Base-by-base conservation (phyloP, 2,113 vertebrate genomes). In the Macroglossus sobrinus region DNA sequence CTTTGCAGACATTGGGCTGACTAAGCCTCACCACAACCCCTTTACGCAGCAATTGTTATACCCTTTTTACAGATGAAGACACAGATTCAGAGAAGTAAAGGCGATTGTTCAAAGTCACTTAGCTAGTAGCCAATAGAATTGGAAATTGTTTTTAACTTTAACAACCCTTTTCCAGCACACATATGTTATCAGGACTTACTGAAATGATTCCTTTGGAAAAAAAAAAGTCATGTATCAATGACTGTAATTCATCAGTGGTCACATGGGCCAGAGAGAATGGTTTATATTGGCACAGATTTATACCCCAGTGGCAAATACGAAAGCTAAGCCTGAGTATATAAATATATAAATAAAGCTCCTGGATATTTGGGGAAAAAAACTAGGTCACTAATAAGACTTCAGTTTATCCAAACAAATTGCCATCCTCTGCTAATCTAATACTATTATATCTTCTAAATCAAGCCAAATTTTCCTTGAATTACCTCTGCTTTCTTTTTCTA, bases 381-480 rank as follows among this genome's bases (percentile, higher is more conserved):
- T 8, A 85, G 40, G 30, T 19, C 71, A 93, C 15, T 61, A 28
- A 84, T 47, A 80, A 91, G 76, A 72, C 55, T 91, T 66, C 55
- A 45, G 45, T 86, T 81, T 84, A 68, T 82, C 66, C 26, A 89
- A 72, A 91, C 26, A 78, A 75, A 66, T 64, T 38, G 5, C 4
- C 84, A 14, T 91, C 30, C 45, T 80, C 61, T 84, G 57, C 59
- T 85, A 85, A 85, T 66, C 33, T 91, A 91, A 84, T 88, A 91
- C 82, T 96, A 38, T 88, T 82, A 21, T 84, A 55, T 74, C 8
- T 40, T 91, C 19, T 91, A 68, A 40, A 21, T 50, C 35, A 84
- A 57, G 3, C 38, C 7, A 3, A 28, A 16, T 33, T 55, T 80
- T 78, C 88, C 71, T 84, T 61, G 8, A 88, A 88, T 88, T 53